Conservation (phyloP, 2,888 invertebrate genomes). For the Scaptomyza parva region DNA sequence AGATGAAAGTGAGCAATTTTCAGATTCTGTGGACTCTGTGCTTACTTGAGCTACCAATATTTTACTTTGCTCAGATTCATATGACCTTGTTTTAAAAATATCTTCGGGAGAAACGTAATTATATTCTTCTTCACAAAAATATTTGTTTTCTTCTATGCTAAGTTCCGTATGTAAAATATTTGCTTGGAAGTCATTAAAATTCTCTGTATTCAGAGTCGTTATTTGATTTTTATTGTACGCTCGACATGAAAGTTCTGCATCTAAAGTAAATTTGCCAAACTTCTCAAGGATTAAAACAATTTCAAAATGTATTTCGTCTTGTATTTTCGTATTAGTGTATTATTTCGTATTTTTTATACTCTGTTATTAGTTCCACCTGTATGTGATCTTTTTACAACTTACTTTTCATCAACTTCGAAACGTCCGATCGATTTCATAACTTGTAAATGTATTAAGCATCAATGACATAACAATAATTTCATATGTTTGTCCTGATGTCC, state of each 20-base stretch:
- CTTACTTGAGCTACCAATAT: not conserved
- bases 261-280: not conserved
- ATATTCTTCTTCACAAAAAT: conserved; percentile 10
- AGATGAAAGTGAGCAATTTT: not conserved
- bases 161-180: not conserved
- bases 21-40: conserved; percentile 15
- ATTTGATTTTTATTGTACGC: not conserved
- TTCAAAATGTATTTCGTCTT: no score
- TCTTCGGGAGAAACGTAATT: not conserved
- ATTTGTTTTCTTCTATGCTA: conserved; percentile 5
- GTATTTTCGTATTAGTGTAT: no score
- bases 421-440: no score
- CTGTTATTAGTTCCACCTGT: no score
- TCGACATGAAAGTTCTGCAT: conserved; percentile 18
- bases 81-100: not conserved
- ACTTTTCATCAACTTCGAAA: no score
- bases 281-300: no score
- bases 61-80: not conserved
- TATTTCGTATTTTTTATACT: no score
- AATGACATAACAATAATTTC: no score
- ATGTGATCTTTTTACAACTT: no score
- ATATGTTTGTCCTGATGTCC: no score
- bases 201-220: not conserved
- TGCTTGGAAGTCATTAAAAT: not conserved
- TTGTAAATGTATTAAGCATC: no score